These are phyloP conservation scores for Reticulitermes lucifugus DNA, from an alignment of 2,888 invertebrate genomes.

Conservation along the genomic window DNA sequence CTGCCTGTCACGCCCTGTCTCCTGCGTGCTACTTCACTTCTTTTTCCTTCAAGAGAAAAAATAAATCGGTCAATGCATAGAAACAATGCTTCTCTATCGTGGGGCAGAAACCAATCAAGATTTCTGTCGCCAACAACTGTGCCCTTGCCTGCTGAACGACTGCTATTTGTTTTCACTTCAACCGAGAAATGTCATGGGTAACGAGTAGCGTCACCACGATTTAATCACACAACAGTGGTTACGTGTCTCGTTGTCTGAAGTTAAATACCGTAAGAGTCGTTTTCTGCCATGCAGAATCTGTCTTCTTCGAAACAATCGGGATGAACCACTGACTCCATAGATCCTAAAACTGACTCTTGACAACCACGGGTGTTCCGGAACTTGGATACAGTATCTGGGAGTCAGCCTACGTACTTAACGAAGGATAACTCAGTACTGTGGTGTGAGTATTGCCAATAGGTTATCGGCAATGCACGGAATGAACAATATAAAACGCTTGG, in stretches of 20 bases:
- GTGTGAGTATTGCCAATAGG: too few relatives aligned
- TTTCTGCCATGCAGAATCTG: neutral
- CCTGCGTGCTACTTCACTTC: neutral
- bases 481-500: too few relatives aligned
- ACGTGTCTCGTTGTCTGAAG: neutral
- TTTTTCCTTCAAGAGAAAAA: neutral
- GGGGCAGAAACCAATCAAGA: neutral
- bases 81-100: constrained; percentile 4
- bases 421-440: too few relatives aligned
- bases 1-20: constrained; percentile 3
- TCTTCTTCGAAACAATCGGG: neutral
- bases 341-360: too few relatives aligned
- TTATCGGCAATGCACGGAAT: too few relatives aligned
- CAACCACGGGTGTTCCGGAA: too few relatives aligned
- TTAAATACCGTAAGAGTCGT: neutral
- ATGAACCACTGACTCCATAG: neutral
- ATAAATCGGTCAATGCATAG: constrained; percentile 17
- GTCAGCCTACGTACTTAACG: too few relatives aligned
- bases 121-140: constrained; percentile 2
- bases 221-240: neutral
- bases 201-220: neutral
- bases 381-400: too few relatives aligned
- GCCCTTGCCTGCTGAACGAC: neutral
- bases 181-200: constrained; percentile 22
- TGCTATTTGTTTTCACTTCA: constrained; percentile 4